Percentiles rank a stretch among this genome's conserved stretches.
Conservation (phyloP, 1,140 invertebrate genomes). For the Acromyrmex heyeri region DNA sequence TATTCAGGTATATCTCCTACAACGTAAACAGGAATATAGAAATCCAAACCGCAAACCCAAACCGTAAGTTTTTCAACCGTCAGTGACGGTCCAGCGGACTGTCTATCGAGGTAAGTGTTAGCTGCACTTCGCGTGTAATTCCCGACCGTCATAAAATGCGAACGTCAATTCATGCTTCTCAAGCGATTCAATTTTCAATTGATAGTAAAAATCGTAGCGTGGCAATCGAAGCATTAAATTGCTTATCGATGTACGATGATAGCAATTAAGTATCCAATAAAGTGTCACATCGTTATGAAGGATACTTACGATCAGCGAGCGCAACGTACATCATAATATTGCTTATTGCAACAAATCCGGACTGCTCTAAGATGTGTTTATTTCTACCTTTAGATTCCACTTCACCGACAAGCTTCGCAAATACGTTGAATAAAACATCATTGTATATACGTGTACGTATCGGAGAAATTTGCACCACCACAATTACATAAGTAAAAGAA, state of each 20-base stretch:
- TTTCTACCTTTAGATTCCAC: neutral
- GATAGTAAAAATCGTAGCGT: conserved; percentile 16
- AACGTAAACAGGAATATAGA: conserved; percentile 13
- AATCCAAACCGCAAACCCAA: conserved; percentile 47
- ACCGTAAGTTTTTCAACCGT: conserved; percentile 34
- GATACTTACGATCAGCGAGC: conserved; percentile 1
- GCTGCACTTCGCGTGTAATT: conserved; percentile 2
- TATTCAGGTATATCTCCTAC: neutral
- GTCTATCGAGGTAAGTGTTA: conserved; percentile 20
- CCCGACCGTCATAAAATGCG: conserved; percentile 26
- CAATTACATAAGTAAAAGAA: conserved; percentile 26
- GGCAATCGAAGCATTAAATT: neutral
- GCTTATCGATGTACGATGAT: neutral
- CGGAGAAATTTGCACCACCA: conserved; percentile 4
- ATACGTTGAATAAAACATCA: conserved; percentile 15
- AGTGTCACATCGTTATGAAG: conserved; percentile 19
- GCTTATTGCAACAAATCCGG: neutral
- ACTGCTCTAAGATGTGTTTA: neutral
- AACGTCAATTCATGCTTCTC: conserved; percentile 19
- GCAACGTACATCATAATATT: conserved; percentile 8
- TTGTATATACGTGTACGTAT: neutral
- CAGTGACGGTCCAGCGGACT: neutral
- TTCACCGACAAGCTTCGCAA: neutral
- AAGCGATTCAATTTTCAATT: conserved; percentile 11
- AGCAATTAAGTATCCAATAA: conserved; percentile 31